Evolutionary conservation across 2,113 vertebrate species (phyloP), one percentile per base, ranked within the genome.

Genomic region (Madoqua kirkii): DNA sequence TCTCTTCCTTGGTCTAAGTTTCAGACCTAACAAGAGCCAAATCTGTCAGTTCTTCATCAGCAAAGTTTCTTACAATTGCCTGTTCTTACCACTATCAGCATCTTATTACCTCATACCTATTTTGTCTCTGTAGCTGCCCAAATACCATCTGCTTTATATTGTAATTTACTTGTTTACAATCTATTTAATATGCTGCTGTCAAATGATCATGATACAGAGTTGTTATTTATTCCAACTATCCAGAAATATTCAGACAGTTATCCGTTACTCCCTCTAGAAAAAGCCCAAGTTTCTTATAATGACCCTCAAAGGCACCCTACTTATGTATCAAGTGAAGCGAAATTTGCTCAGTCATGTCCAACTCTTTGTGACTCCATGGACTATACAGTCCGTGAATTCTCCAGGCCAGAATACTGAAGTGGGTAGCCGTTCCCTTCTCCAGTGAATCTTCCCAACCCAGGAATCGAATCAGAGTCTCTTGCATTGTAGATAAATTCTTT

Each of bases 241-340:
- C 13, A 29, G 27, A 83, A 96, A 71, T 92, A 95, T 31, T 83
- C 62, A 67, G 8, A n/a, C 16, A 45, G 48, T 43, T 55, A 81
- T 5, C 17, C 40, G 29, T 19, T 31, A 85, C 4, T 84, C 6
- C 0, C 14, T 89, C 40, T 82, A 11, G 54, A 23, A 52, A 59
- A 81, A 48, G 17, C 33, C 40, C 21, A 64, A 48, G 52, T 71
- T 55, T 17, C 13, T 87, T 43, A 31, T 60, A 67, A 59, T 36
- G 17, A 13, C 8, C 21, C 23, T 78, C n/a, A 40, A 83, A 1
- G 3, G 17, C 45, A 45, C 40, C 16, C 29, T 52, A 62, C 50
- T 54, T 33, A 29, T 23, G 50, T 16, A n/a, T 31, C 19, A 40
- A 71, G 5, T 40, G n/a, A 71, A 71, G 67, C 40, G n/a, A 23